Percentiles rank a stretch among this genome's conserved stretches.
These are phyloP conservation scores for Habropoda laboriosa DNA, from an alignment of 1,140 invertebrate species.

Conservation along the genomic window DNA sequence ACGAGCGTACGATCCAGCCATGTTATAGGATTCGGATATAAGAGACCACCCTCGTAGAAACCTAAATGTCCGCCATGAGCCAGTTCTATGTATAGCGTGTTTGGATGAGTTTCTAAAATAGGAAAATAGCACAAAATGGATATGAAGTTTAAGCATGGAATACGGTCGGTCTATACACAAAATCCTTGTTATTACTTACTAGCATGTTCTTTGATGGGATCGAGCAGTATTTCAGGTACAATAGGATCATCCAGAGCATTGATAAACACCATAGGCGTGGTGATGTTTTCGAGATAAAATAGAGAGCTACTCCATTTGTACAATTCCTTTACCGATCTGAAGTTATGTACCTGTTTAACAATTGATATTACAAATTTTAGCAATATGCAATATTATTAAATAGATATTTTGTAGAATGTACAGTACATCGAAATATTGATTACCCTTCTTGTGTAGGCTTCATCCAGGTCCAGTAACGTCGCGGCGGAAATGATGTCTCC, in stretches of 20 bases:
- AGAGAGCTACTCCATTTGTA: constrained; percentile 92
- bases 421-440: background rate
- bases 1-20: constrained; percentile 94
- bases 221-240: constrained; percentile 88
- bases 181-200: constrained; percentile 83
- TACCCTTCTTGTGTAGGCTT: constrained; percentile 90
- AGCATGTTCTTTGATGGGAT: constrained; percentile 88
- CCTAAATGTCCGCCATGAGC: constrained; percentile 96
- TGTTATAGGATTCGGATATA: constrained; percentile 93
- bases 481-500: constrained; percentile 91
- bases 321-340: constrained; percentile 88
- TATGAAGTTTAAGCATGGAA: background rate
- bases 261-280: constrained; percentile 93
- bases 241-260: constrained; percentile 95
- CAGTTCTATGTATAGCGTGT: constrained; percentile 89
- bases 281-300: constrained; percentile 89
- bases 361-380: constrained; percentile 30
- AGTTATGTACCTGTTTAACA: constrained; percentile 84
- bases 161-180: background rate
- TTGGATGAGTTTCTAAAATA: constrained; percentile 86
- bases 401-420: background rate
- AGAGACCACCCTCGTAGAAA: constrained; percentile 93
- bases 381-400: background rate
- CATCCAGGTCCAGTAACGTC: constrained; percentile 93
- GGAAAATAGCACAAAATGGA: constrained; percentile 5